Evolutionary conservation across 2,797 vertebrate genomes (phyloP).

Genomic region (Sus cebifrons): DNA sequence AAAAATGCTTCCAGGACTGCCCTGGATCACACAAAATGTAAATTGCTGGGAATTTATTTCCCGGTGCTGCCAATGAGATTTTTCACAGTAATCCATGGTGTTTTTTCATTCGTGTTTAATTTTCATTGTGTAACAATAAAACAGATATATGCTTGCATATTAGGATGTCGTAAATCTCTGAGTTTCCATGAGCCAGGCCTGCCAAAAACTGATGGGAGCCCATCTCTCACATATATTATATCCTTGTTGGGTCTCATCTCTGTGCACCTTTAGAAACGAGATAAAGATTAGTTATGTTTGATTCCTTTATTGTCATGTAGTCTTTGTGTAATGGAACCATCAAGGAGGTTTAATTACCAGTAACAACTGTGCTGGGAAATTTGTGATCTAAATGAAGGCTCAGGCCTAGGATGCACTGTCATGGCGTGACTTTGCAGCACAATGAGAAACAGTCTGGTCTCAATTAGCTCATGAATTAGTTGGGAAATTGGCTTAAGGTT

Average conservation of each 20-base stretch:
- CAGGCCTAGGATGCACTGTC: neutral
- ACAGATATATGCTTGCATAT: neutral
- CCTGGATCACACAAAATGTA: neutral
- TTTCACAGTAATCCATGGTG: neutral
- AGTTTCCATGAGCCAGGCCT: neutral
- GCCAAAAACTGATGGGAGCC: neutral
- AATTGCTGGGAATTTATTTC: constrained; percentile 59
- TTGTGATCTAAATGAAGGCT: neutral
- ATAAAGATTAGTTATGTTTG: neutral
- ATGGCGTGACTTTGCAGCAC: neutral
- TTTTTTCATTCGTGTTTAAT: constrained; percentile 56
- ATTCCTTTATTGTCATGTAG: constrained; percentile 55
- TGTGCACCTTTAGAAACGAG: neutral
- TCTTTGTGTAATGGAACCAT: constrained; percentile 49
- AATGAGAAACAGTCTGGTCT: constrained; percentile 40
- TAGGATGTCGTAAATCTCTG: constrained; percentile 54
- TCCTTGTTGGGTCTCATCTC: neutral
- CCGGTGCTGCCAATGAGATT: neutral
- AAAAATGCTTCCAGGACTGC: neutral
- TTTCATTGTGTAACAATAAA: constrained; percentile 67
- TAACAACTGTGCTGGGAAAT: neutral
- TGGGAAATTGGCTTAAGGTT: constrained; percentile 64
- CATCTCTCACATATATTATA: neutral
- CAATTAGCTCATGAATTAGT: constrained; percentile 75
- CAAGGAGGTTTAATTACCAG: constrained; percentile 39